Conservation (phyloP, 2,113 vertebrate species). For the Hippopotamus amphibius region DNA sequence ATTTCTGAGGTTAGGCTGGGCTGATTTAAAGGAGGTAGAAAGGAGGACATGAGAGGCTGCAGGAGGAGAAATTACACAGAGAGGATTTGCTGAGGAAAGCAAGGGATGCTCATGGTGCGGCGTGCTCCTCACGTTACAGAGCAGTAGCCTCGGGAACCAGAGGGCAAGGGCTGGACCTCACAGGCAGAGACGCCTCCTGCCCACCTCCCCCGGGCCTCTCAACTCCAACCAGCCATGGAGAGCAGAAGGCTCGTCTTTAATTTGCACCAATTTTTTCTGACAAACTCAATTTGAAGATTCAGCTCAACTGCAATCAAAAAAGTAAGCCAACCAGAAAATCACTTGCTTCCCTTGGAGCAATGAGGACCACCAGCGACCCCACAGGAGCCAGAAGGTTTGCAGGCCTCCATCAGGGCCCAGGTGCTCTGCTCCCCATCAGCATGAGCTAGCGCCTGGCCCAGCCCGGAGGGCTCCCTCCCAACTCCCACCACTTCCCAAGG, state of each 20-base stretch:
- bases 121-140: background rate
- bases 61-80: background rate
- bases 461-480: background rate
- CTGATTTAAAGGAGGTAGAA: background rate
- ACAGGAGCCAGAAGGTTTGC: background rate
- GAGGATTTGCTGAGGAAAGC: background rate
- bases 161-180: background rate
- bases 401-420: background rate
- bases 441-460: background rate
- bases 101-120: background rate
- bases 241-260: background rate
- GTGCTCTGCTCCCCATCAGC: background rate
- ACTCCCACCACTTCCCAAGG: background rate
- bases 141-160: background rate
- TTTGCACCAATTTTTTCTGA: constrained; percentile 57
- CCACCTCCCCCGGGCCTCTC: background rate
- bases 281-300: constrained; percentile 62
- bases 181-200: background rate
- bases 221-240: accelerated
- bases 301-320: constrained; percentile 43
- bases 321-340: constrained; percentile 67
- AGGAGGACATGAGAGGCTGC: background rate
- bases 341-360: background rate
- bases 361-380: background rate
- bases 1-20: background rate